A percentile compares a stretch with the other conserved stretches of the same genome.
phyloP scores from a whole-genome alignment of 2,888 invertebrate genomes.

The Acanthococcus lagerstroemiae region DNA sequence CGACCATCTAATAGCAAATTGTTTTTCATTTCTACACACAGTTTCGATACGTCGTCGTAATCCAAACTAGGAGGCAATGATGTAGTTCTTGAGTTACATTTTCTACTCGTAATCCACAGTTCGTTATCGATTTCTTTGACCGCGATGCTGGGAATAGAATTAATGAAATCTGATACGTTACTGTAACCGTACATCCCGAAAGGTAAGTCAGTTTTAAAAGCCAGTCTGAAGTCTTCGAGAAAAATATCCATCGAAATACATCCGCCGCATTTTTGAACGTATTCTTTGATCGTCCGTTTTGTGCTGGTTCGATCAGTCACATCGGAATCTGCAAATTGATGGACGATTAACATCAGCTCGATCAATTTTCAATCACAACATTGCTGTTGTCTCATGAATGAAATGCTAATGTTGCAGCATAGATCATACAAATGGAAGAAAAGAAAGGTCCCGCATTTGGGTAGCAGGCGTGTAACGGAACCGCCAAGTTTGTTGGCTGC shows the following conservation, averaged over 20 bases:
- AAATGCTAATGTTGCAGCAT: no score
- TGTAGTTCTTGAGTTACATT: no score
- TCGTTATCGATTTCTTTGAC: neutral
- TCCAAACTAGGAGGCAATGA: neutral
- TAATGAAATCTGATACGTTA: neutral
- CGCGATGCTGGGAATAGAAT: neutral
- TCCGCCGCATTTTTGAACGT: neutral
- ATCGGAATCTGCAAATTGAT: no score
- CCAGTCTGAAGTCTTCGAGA: neutral
- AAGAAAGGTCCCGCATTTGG: no score
- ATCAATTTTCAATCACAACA: no score
- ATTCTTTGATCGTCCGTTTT: conserved; percentile 17
- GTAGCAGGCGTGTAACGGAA: no score
- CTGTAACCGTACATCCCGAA: neutral
- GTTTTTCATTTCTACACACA: conserved; percentile 13
- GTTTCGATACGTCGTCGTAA: neutral
- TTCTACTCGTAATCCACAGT: neutral
- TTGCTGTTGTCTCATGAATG: no score
- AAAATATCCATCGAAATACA: neutral
- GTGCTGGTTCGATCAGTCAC: no score
- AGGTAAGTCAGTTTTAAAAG: neutral
- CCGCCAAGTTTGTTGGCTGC: no score
- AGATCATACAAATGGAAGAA: no score
- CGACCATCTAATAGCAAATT: conserved; percentile 1
- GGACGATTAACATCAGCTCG: no score